A percentile compares a stretch with the other conserved stretches of the same genome.
These are phyloP conservation scores for Labrus mixtus DNA, from an alignment of 2,113 vertebrate species.

Conservation along the genomic window DNA sequence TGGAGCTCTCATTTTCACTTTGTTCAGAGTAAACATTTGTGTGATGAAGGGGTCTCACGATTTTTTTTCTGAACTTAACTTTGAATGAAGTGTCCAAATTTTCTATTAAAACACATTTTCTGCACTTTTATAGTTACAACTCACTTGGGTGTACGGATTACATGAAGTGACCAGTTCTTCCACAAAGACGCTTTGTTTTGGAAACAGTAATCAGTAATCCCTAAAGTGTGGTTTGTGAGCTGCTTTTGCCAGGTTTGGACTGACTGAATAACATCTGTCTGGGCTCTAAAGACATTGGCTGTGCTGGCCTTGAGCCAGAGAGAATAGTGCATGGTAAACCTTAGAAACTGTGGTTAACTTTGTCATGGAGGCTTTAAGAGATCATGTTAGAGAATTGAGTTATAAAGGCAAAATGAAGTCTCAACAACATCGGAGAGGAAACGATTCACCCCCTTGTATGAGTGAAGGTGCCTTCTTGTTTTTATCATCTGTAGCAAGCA, in stretches of 20 bases:
- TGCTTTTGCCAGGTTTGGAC: conserved; percentile 4
- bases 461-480: background rate
- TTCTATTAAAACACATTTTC: background rate
- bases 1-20: background rate
- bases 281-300: background rate
- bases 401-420: background rate
- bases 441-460: background rate
- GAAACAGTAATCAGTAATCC: conserved; percentile 14
- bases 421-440: background rate
- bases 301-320: conserved; percentile 4
- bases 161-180: background rate
- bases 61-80: background rate
- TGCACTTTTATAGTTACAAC: background rate
- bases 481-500: too few species aligned
- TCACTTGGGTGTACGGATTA: background rate
- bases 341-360: background rate
- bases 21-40: background rate
- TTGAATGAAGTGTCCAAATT: background rate
- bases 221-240: background rate
- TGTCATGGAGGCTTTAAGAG: background rate
- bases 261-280: background rate
- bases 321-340: background rate
- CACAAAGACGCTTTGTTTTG: background rate
- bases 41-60: background rate
- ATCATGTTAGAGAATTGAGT: background rate